Conservation (phyloP, 2,797 vertebrate species). For the Amblyraja radiata region DNA sequence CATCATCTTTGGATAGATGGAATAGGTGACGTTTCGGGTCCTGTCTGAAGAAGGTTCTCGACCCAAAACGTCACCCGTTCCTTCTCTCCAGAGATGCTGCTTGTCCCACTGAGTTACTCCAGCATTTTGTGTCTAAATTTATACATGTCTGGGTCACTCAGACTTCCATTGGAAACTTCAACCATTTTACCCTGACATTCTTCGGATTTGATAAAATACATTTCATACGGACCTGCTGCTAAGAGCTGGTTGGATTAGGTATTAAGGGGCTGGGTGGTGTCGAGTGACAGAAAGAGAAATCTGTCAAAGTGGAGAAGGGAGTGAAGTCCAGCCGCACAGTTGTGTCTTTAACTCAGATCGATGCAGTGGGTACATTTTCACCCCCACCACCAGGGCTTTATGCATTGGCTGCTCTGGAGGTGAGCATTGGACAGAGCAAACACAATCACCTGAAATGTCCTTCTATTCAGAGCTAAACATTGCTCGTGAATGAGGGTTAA, state of each 20-base stretch:
- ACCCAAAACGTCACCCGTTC: too few species aligned
- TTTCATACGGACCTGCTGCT: not conserved
- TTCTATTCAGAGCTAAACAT: too few species aligned
- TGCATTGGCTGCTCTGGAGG: not conserved
- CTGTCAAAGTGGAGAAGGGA: not conserved
- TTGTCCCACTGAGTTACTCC: too few species aligned
- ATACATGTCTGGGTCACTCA: not conserved
- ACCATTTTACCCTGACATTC: not conserved
- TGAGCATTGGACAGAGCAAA: not conserved
- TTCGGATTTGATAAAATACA: not conserved
- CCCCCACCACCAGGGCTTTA: not conserved
- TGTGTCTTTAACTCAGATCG: not conserved
- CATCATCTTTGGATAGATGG: too few species aligned
- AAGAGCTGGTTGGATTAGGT: too few species aligned
- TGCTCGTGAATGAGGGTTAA: too few species aligned
- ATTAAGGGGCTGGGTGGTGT: too few species aligned
- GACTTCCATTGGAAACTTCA: not conserved
- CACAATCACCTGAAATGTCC: not conserved
- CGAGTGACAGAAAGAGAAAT: not conserved
- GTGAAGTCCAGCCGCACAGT: not conserved
- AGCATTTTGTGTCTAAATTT: too few species aligned
- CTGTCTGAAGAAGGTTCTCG: too few species aligned
- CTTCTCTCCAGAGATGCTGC: too few species aligned
- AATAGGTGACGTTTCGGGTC: too few species aligned
- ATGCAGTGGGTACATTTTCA: not conserved